Percentiles rank a stretch among this genome's conserved stretches.
These are phyloP conservation scores for Poeciliopsis turrubarensis DNA, from an alignment of 2,113 vertebrate species.

Conservation along the genomic window DNA sequence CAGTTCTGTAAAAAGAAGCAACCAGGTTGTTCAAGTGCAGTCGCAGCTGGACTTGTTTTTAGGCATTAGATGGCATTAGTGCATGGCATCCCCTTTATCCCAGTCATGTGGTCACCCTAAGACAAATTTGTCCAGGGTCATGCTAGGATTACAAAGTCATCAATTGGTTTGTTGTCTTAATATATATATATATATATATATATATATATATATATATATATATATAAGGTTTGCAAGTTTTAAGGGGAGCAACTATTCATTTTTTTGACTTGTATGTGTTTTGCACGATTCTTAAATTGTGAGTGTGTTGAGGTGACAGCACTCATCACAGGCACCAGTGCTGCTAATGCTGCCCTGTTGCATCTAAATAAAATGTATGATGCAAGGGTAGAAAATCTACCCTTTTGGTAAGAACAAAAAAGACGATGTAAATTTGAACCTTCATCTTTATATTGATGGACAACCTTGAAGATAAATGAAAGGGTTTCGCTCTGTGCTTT, in stretches of 20 bases:
- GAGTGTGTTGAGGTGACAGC: neutral
- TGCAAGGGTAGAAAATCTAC: no score
- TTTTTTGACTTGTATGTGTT: neutral
- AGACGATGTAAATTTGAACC: no score
- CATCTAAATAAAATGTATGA: no score
- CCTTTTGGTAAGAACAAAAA: no score
- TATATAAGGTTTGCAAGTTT: neutral
- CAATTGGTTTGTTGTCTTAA: slow-evolving; percentile 1
- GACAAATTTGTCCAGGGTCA: slow-evolving; percentile 9
- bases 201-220: neutral
- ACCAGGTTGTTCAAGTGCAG: slow-evolving; percentile 36
- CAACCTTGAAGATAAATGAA: no score
- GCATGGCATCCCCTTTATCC: slow-evolving; percentile 40
- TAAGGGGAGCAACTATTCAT: neutral
- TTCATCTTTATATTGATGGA: no score
- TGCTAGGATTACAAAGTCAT: slow-evolving; percentile 16
- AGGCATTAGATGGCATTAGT: slow-evolving; percentile 58
- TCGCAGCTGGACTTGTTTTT: slow-evolving; percentile 32
- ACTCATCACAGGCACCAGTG: no score
- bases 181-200: no score
- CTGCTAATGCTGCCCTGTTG: no score
- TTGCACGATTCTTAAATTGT: neutral
- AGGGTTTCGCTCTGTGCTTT: no score
- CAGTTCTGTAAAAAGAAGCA: slow-evolving; percentile 20
- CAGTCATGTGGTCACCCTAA: slow-evolving; percentile 45